Evolutionary conservation across 2,113 vertebrate species (phyloP).

Genomic region (Toxostoma redivivum): DNA sequence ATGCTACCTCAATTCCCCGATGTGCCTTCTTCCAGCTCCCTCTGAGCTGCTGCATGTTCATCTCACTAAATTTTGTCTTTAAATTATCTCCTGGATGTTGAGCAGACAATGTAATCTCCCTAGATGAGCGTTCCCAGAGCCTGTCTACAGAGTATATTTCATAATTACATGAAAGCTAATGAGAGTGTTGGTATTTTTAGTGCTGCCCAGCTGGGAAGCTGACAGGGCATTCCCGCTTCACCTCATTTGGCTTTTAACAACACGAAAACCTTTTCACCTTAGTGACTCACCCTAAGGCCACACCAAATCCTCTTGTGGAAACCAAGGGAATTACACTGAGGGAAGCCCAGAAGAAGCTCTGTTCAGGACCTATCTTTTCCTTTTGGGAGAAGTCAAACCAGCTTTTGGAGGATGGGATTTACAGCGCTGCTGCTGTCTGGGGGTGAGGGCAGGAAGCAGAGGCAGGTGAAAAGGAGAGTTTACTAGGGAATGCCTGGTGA

Average conservation of each 20-base stretch:
- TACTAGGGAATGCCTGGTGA: neutral
- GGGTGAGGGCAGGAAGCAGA: neutral
- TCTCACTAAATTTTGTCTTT: neutral
- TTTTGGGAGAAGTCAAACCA: neutral
- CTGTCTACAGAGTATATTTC: neutral
- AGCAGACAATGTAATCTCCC: neutral
- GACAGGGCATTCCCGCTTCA: neutral
- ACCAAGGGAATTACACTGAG: neutral
- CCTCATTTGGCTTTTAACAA: neutral
- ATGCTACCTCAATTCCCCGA: neutral
- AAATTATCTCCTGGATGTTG: neutral
- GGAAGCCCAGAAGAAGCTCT: neutral
- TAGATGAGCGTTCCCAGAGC: neutral
- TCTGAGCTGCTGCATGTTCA: neutral
- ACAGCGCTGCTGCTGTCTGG: neutral
- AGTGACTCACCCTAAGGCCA: neutral
- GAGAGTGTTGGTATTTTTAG: neutral
- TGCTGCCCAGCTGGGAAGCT: neutral
- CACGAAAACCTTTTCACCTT: neutral
- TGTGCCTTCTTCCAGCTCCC: neutral
- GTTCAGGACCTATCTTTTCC: neutral
- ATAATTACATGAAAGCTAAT: neutral
- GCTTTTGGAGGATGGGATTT: neutral
- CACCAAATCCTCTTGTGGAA: neutral
- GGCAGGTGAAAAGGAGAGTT: neutral